A percentile compares a stretch with the other conserved stretches of the same genome.
These are phyloP conservation scores for Anoura caudifer DNA, from an alignment of 2,113 vertebrate genomes.

Conservation along the genomic window DNA sequence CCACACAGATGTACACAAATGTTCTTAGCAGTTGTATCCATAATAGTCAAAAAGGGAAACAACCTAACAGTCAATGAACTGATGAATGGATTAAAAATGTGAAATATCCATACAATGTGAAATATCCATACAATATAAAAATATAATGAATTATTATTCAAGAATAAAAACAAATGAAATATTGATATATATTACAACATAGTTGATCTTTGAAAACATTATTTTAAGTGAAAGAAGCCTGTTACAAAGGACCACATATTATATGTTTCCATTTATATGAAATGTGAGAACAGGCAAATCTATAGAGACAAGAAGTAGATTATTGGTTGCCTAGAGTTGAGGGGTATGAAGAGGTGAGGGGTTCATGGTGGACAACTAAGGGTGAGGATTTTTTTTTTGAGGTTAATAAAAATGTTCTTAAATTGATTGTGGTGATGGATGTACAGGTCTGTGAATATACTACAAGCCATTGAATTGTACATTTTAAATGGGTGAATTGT, in stretches of 20 bases:
- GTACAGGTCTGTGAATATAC: background rate
- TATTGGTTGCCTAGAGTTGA: background rate
- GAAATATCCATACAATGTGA: background rate
- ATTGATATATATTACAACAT: background rate
- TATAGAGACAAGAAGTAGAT: background rate
- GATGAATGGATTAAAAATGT: background rate
- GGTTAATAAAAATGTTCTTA: background rate
- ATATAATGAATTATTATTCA: background rate
- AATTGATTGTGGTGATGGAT: background rate
- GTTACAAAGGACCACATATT: background rate
- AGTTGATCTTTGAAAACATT: background rate
- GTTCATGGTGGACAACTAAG: background rate
- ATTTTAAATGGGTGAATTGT: background rate
- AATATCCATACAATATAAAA: background rate
- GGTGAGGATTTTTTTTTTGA: background rate
- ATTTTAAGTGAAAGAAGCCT: constrained; percentile 11
- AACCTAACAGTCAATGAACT: background rate
- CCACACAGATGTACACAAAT: background rate
- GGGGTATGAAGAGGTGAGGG: background rate
- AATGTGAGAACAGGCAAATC: constrained; percentile 8
- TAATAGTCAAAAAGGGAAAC: background rate
- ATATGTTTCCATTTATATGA: background rate
- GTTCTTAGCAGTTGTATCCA: background rate
- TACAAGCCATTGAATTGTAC: background rate
- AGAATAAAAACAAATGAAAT: background rate